Evolutionary conservation across 1,140 invertebrate species (phyloP).

Genomic region (Oscheius sp.): DNA sequence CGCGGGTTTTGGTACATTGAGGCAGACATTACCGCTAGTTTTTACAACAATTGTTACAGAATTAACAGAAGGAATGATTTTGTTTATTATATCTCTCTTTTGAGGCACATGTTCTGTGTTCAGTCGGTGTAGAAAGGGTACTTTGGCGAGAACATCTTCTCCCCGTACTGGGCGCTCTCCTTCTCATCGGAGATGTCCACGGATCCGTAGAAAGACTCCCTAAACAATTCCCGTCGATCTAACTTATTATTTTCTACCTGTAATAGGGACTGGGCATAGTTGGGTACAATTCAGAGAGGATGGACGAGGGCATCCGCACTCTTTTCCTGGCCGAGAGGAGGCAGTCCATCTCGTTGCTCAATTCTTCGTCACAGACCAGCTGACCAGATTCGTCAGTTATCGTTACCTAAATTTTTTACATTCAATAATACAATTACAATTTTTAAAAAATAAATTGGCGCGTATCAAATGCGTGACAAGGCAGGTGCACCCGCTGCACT

Average conservation of each 20-base stretch:
- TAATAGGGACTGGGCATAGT: slow-evolving; percentile 57
- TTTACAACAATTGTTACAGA: too few species aligned
- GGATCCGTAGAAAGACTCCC: slow-evolving; percentile 56
- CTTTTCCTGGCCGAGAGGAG: slow-evolving; percentile 49
- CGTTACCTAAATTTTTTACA: slow-evolving; percentile 37
- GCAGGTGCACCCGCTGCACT: too few species aligned
- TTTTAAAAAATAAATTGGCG: too few species aligned
- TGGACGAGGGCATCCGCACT: slow-evolving; percentile 58
- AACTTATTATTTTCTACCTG: slow-evolving; percentile 38
- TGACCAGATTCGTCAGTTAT: slow-evolving; percentile 54
- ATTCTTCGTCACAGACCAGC: slow-evolving; percentile 41
- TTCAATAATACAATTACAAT: too few species aligned
- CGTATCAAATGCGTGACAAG: too few species aligned
- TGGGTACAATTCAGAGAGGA: slow-evolving; percentile 57
- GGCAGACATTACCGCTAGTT: too few species aligned
- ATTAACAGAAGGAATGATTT: too few species aligned
- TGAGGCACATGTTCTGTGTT: neutral
- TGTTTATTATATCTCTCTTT: too few species aligned
- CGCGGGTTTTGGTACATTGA: too few species aligned
- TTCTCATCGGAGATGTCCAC: slow-evolving; percentile 58
- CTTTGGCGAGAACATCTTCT: slow-evolving; percentile 54
- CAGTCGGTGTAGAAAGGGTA: slow-evolving; percentile 57
- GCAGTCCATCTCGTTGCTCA: slow-evolving; percentile 42
- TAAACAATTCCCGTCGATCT: slow-evolving; percentile 26
- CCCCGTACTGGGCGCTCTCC: slow-evolving; percentile 53